Evolutionary conservation across 2,113 vertebrate species (phyloP), one percentile per base, ranked within the genome.

Genomic region (Ptychochromis oligacanthus): DNA sequence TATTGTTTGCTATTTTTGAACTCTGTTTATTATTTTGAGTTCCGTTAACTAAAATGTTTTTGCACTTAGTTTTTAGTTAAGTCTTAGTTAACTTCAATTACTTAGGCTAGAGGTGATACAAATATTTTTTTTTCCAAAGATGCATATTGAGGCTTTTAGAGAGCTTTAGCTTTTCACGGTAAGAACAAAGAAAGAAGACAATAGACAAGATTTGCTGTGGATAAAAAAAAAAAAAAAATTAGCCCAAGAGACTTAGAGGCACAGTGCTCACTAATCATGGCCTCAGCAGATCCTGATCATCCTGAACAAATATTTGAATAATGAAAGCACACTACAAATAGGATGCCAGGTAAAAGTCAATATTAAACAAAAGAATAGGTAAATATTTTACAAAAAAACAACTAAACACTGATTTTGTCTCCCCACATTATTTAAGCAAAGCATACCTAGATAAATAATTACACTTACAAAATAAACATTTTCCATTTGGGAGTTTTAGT

Each of bases 181-280:
- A 70, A 52, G 65, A 70, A 3, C 1, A 0, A 0, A 31, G 43
- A 52, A 52, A 1, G 0, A 52, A 49, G 52, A 70, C 43, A 70
- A 49, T 0, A 70, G 0, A 20, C 40, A 1, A 4, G 4, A 5
- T 31, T 31, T 31, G 28, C 28, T 31, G 28, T 31, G 28, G 28
- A 13, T 13, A 43, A 43, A 17, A 46, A 46, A 67, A 43, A 15
- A 15, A 28, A 49, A 2, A 20, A n/a, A n/a, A n/a, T n/a, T 2
- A 49, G 24, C 43, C 60, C 31, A 22, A 34, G 70, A 55, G 17
- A 6, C 5, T 56, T 75, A 55, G 28, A 36, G 70, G 2, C 52
- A 56, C 13, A n/a, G 26, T 3, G 26, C 67, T 54, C 46, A 84
- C 3, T 24, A 46, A 59, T 0, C 38, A 58, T 61, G 34, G 14